Evolutionary conservation across 2,888 invertebrate genomes (phyloP).

Genomic region (Drosophila merina): DNA sequence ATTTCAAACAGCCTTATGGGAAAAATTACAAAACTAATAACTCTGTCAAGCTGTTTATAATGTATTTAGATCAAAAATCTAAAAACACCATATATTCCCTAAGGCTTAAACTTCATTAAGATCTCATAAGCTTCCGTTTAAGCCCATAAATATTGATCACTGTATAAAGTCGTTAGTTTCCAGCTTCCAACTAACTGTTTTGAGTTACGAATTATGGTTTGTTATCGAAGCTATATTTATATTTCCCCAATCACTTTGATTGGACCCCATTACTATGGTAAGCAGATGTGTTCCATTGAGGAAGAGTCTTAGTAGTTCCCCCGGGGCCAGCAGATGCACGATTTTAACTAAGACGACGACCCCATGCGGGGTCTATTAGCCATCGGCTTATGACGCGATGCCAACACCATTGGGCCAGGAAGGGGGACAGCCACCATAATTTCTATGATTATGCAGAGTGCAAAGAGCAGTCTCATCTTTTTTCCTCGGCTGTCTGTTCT

Average conservation of each 20-base stretch:
- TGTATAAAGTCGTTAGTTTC: constrained; percentile 11
- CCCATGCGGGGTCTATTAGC: constrained; percentile 69
- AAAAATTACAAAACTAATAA: too few relatives aligned
- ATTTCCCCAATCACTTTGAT: constrained; percentile 21
- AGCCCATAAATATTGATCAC: constrained; percentile 23
- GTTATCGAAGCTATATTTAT: constrained; percentile 28
- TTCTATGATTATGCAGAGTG: constrained; percentile 69
- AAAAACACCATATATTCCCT: background rate
- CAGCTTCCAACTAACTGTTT: constrained; percentile 25
- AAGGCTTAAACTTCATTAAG: constrained; percentile 29
- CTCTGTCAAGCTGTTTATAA: background rate
- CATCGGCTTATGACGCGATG: constrained; percentile 54
- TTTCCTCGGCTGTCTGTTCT: constrained; percentile 60
- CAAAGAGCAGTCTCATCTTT: constrained; percentile 57
- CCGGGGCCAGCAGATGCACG: constrained; percentile 16
- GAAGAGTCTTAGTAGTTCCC: constrained; percentile 6
- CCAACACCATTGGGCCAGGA: constrained; percentile 64
- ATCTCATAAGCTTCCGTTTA: constrained; percentile 32
- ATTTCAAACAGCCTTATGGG: too few relatives aligned
- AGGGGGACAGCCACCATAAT: constrained; percentile 55
- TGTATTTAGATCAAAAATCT: background rate
- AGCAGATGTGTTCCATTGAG: constrained; percentile 29
- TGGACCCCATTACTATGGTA: constrained; percentile 25
- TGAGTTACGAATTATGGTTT: constrained; percentile 17
- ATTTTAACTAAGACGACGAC: constrained; percentile 39